These are phyloP conservation scores for Oligia fasciuncula DNA, from an alignment of 2,888 invertebrate species.

Conservation along the genomic window DNA sequence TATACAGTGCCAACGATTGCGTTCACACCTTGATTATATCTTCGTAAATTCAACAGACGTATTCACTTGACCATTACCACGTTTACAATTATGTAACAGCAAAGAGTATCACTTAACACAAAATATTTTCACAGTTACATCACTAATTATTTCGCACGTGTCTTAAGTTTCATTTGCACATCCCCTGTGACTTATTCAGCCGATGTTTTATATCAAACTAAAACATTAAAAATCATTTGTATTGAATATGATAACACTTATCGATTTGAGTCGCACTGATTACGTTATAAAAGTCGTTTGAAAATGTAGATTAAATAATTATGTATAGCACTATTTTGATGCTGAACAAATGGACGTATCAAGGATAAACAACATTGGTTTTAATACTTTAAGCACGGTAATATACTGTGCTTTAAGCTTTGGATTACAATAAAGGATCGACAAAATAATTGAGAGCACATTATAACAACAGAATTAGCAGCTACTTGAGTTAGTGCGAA, in stretches of 20 bases:
- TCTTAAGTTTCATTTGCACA: slow-evolving; percentile 7
- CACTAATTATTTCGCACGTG: slow-evolving; percentile 46
- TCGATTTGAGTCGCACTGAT: slow-evolving; percentile 74
- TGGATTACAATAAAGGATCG: neutral
- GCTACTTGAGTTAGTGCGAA: neutral
- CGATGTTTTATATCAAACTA: slow-evolving; percentile 66
- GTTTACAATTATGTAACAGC: slow-evolving; percentile 23
- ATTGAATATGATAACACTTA: slow-evolving; percentile 72
- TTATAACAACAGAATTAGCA: neutral
- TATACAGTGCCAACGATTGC: slow-evolving; percentile 27
- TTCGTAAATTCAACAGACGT: slow-evolving; percentile 42
- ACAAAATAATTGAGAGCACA: slow-evolving; percentile 7
- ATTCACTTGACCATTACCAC: slow-evolving; percentile 34
- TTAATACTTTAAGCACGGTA: slow-evolving; percentile 1
- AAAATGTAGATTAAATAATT: slow-evolving; percentile 48
- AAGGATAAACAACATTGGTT: slow-evolving; percentile 29
- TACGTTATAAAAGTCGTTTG: slow-evolving; percentile 63
- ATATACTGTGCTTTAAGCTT: neutral
- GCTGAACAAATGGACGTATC: neutral
- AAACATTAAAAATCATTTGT: slow-evolving; percentile 60
- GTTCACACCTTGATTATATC: slow-evolving; percentile 43
- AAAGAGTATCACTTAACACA: slow-evolving; percentile 38
- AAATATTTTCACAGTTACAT: slow-evolving; percentile 18
- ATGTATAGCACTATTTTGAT: slow-evolving; percentile 24
- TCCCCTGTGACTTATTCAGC: slow-evolving; percentile 55